Conservation (phyloP, 2,113 vertebrate species). For the Abramis brama region DNA sequence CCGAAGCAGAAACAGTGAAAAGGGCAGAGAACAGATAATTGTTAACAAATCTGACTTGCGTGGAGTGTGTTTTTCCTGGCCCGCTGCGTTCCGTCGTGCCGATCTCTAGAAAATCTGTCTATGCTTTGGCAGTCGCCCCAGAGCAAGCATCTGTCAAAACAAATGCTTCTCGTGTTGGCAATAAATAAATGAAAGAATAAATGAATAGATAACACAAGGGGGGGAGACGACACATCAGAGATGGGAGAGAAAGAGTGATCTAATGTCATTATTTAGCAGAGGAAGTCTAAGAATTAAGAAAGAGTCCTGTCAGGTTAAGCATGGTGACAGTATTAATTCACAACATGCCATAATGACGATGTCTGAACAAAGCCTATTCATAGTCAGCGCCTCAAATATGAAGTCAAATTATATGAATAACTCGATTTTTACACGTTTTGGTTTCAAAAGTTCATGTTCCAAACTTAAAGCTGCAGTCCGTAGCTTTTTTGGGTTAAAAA, state of each 20-base stretch:
- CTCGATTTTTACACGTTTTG: neutral
- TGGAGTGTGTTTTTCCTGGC: conserved; percentile 55
- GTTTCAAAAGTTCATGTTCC: neutral
- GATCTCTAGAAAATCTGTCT: conserved; percentile 60
- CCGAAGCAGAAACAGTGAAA: conserved; percentile 23
- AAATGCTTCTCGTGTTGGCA: conserved; percentile 61
- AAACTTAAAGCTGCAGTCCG: too few species aligned
- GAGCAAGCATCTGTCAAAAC: conserved; percentile 65
- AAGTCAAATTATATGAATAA: neutral
- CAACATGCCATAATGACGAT: neutral
- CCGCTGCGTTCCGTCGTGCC: conserved; percentile 51
- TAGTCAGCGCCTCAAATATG: neutral
- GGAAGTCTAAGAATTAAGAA: neutral
- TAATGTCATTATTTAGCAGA: conserved; percentile 25
- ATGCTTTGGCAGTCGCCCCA: conserved; percentile 58
- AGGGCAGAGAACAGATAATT: conserved; percentile 47
- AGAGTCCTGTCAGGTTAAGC: neutral
- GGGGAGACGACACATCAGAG: conserved; percentile 23
- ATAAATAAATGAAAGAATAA: conserved; percentile 64
- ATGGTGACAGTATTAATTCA: neutral
- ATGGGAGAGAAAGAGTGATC: conserved; percentile 20
- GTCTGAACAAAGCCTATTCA: neutral
- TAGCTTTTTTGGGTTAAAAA: too few species aligned
- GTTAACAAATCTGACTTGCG: conserved; percentile 51
- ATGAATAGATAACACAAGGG: conserved; percentile 49